Evolutionary conservation across 2,113 vertebrate genomes (phyloP), one percentile per base, ranked within the genome.

Genomic region (Odocoileus virginianus): DNA sequence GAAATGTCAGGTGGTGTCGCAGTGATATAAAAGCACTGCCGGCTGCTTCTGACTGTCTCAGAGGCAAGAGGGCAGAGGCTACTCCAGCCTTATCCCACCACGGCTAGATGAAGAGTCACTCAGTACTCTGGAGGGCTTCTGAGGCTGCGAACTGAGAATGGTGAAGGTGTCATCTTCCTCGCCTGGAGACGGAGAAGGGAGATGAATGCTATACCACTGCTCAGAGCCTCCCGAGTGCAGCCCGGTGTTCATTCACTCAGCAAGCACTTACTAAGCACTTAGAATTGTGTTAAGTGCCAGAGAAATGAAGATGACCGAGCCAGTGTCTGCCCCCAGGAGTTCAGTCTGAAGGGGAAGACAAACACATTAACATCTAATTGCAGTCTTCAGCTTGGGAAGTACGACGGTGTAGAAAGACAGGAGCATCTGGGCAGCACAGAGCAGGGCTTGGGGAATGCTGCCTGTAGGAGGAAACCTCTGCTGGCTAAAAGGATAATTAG

Each of bases 271-370:
- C 50, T 36, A 87, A 93, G 40, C 27, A 12, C 67, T 96, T 85
- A 89, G 28, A 67, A 91, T 54, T 94, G 43, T 71, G 50, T 95
- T 79, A 64, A 82, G 60, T 96, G 52, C 47, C 50, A 52, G 86
- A 94, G 82, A 96, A 90, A 36, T 84, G 71, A 88, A 95, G 79
- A 84, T 97, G 95, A 93, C 67, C 58, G 85, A 98, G 88, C 30
- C 11, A n/a, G 45, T 96, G 50, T 89, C 96, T 96, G 76, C 60
- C 90, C 45, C 67, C 40, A 84, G 30, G 58, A 83, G 60, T 91
- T 92, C 30, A 47, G 95, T 89, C 85, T 91, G 43, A 78, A 94
- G 50, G 50, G 50, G 55, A 64, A 95, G 92, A 89, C 71, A 90
- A 81, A 54, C 82, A 47, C 60, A 61, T 64, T 71, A 92, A 71